A percentile compares a stretch with the other conserved stretches of the same genome.
These are phyloP conservation scores for Nephrotoma appendiculata DNA, from an alignment of 2,888 invertebrate species.

Conservation along the genomic window DNA sequence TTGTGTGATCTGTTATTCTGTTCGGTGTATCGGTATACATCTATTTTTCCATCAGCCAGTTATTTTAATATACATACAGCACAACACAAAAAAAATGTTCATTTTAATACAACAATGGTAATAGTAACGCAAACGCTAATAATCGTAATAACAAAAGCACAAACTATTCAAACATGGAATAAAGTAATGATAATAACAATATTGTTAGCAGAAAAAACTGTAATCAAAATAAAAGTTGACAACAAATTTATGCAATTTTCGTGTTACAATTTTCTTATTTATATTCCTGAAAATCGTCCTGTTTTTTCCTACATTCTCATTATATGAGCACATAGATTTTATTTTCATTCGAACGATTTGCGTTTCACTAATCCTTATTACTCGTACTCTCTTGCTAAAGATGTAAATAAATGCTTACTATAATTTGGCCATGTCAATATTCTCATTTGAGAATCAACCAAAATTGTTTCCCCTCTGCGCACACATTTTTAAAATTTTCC, in stretches of 20 bases:
- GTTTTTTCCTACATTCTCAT: background rate
- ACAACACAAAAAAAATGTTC: background rate
- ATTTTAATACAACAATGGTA: background rate
- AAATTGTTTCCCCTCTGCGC: background rate
- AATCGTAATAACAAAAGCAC: background rate
- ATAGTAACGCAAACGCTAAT: background rate
- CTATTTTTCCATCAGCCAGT: background rate
- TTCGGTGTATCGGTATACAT: background rate
- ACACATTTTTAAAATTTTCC: background rate
- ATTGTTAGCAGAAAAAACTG: background rate
- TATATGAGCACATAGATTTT: background rate
- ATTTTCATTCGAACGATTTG: background rate
- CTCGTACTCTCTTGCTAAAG: background rate
- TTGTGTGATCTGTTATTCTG: background rate
- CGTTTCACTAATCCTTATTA: background rate
- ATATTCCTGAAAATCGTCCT: background rate
- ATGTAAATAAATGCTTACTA: background rate
- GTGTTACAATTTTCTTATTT: background rate
- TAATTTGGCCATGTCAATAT: background rate
- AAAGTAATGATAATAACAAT: background rate
- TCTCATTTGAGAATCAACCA: background rate
- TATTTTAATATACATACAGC: background rate
- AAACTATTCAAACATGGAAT: background rate
- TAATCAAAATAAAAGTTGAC: background rate
- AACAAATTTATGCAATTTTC: background rate